Evolutionary conservation across 2,888 invertebrate species (phyloP).

Genomic region (Diabrotica balteata): DNA sequence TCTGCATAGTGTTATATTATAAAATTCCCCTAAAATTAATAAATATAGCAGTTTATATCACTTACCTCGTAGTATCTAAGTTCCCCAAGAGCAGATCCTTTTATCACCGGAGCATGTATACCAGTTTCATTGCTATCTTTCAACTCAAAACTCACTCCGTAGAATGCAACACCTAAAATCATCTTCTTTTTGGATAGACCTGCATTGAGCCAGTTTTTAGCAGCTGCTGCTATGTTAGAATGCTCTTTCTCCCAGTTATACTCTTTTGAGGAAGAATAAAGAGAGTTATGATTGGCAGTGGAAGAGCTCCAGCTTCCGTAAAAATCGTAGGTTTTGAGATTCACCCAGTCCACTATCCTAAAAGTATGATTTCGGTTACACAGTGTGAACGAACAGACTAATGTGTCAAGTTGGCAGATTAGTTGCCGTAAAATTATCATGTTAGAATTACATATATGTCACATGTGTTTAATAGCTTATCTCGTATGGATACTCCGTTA

Average conservation of each 20-base stretch:
- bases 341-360: constrained; percentile 70
- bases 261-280: constrained; percentile 62
- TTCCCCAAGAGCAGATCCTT: constrained; percentile 54
- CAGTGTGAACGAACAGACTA: too few relatives aligned
- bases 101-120: constrained; percentile 46
- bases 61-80: constrained; percentile 33
- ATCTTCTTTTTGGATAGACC: constrained; percentile 69
- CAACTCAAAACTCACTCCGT: constrained; percentile 72
- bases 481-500: too few relatives aligned
- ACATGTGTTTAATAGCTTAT: too few relatives aligned
- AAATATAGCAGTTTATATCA: constrained; percentile 1
- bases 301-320: constrained; percentile 71
- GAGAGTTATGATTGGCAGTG: constrained; percentile 72
- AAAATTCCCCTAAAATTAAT: too few relatives aligned
- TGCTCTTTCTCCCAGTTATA: constrained; percentile 38
- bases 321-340: constrained; percentile 77
- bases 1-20: too few relatives aligned
- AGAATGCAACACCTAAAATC: constrained; percentile 72
- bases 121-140: constrained; percentile 50
- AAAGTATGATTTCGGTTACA: constrained; percentile 19
- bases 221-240: constrained; percentile 37
- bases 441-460: too few relatives aligned
- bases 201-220: constrained; percentile 60
- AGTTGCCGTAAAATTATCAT: too few relatives aligned
- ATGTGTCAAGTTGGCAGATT: too few relatives aligned